These are phyloP conservation scores for Bhutanitis thaidina DNA, from an alignment of 2,888 invertebrate species.

Conservation along the genomic window DNA sequence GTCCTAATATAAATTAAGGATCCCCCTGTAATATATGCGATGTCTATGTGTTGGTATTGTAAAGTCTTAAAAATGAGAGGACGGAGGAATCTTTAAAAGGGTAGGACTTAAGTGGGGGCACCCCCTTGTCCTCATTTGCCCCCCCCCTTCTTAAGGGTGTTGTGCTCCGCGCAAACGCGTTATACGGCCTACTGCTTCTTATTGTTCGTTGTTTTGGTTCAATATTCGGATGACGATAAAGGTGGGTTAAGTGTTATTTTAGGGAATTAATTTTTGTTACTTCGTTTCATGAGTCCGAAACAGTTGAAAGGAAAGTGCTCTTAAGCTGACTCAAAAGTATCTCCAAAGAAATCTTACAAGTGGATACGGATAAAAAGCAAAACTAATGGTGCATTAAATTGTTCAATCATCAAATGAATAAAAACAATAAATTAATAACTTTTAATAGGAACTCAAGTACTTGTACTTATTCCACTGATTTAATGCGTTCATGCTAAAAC, in stretches of 20 bases:
- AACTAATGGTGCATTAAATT: too few relatives aligned
- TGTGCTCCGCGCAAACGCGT: constrained; percentile 62
- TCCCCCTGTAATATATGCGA: constrained; percentile 49
- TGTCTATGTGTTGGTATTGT: constrained; percentile 73
- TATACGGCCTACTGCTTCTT: constrained; percentile 65
- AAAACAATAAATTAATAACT: too few relatives aligned
- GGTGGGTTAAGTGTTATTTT: constrained; percentile 68
- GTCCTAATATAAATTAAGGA: constrained; percentile 62
- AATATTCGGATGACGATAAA: constrained; percentile 66
- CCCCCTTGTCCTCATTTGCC: constrained; percentile 45
- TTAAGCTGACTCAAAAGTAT: too few relatives aligned
- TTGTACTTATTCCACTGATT: too few relatives aligned
- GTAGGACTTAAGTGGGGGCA: constrained; percentile 72
- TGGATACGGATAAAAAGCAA: too few relatives aligned
- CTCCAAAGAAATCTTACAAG: too few relatives aligned
- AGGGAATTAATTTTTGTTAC: constrained; percentile 40
- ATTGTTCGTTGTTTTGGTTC: constrained; percentile 75
- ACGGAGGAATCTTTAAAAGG: constrained; percentile 78
- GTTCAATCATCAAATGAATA: too few relatives aligned
- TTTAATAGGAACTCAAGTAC: too few relatives aligned
- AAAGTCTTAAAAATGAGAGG: constrained; percentile 79
- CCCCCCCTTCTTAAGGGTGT: constrained; percentile 40
- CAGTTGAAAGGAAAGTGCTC: neutral
- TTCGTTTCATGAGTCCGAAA: neutral
- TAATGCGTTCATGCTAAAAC: too few relatives aligned